Evolutionary conservation across 1,140 invertebrate genomes (phyloP).

Genomic region (Cepaea nemoralis): DNA sequence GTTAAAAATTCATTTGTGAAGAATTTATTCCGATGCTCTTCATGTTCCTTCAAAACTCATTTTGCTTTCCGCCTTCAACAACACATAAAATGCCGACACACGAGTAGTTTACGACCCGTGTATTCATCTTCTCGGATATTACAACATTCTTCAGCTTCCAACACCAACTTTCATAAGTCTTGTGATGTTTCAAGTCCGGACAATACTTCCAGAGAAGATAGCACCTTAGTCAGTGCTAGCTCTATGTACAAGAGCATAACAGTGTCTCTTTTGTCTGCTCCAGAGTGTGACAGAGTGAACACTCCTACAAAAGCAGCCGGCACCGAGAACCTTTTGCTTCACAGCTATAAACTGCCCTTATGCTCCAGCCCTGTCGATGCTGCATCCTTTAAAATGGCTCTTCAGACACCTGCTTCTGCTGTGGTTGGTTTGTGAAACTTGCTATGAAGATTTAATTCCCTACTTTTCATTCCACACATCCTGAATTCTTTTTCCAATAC

Average conservation of each 20-base stretch:
- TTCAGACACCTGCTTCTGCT: constrained; percentile 30
- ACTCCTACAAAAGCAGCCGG: background rate
- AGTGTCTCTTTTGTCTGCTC: constrained; percentile 28
- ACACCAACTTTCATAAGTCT: background rate
- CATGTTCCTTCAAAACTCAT: constrained; percentile 57
- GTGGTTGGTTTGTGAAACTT: constrained; percentile 29
- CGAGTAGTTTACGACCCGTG: background rate
- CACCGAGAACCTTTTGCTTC: constrained; percentile 18
- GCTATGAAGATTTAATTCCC: background rate
- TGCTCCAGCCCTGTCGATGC: constrained; percentile 16
- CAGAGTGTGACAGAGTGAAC: background rate
- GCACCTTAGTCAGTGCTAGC: constrained; percentile 40
- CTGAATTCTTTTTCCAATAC: background rate
- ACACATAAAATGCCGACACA: constrained; percentile 56
- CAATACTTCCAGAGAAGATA: background rate
- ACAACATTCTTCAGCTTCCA: background rate
- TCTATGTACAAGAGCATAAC: constrained; percentile 37
- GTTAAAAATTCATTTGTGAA: constrained; percentile 22
- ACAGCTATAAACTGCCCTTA: constrained; percentile 29
- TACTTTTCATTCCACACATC: constrained; percentile 15
- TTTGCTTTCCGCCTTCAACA: constrained; percentile 59
- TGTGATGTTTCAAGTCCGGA: background rate
- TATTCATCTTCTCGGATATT: background rate
- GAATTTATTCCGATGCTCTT: constrained; percentile 41
- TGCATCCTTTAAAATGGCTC: constrained; percentile 27